Percentiles rank a stretch among this genome's conserved stretches.
Evolutionary conservation across 1,140 invertebrate species (phyloP).

Genomic region (Caenorhabditis latens): DNA sequence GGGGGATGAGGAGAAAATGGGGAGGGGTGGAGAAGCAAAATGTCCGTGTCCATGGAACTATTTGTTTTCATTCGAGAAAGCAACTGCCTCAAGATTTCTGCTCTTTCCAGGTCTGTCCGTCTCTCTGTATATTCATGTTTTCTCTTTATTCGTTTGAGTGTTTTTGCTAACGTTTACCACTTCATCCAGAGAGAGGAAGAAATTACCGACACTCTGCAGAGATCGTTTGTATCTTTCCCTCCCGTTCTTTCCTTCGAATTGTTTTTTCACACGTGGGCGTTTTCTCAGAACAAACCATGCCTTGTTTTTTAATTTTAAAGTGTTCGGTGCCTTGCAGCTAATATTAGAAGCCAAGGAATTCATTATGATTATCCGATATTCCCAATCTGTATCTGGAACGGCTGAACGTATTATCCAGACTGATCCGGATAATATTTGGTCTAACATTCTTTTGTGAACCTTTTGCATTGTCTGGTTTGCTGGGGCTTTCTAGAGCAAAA

Average conservation of each 20-base stretch:
- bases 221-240: neutral
- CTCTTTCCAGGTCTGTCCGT: neutral
- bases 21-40: neutral
- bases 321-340: too few species aligned
- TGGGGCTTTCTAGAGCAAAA: too few species aligned
- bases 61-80: slow-evolving; percentile 13
- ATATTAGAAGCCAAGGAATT: too few species aligned
- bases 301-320: neutral
- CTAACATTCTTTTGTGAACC: too few species aligned
- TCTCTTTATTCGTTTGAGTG: slow-evolving; percentile 11
- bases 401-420: too few species aligned
- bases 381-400: too few species aligned
- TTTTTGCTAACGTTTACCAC: neutral
- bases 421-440: too few species aligned
- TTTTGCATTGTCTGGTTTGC: too few species aligned
- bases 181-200: slow-evolving; percentile 2
- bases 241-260: neutral
- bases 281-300: too few species aligned
- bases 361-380: too few species aligned
- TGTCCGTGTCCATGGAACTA: neutral
- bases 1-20: neutral
- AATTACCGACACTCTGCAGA: neutral
- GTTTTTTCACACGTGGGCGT: neutral
- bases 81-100: slow-evolving; percentile 25
- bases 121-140: neutral